Evolutionary conservation across 2,888 invertebrate species (phyloP).

Genomic region (Aphodius granarius): DNA sequence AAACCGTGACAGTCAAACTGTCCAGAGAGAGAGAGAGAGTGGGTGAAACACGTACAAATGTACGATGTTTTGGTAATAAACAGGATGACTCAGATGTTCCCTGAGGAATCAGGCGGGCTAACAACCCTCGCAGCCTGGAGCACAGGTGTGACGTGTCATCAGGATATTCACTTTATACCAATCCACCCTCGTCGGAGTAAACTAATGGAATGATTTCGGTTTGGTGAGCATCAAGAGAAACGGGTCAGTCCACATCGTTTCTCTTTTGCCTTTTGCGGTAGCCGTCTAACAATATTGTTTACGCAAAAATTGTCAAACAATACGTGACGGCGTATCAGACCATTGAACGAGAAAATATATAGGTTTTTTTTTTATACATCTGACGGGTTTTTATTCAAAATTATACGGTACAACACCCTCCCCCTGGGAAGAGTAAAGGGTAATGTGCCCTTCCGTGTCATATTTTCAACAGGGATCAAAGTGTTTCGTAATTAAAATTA

Average conservation of each 20-base stretch:
- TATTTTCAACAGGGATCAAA: neutral
- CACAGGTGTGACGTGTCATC: conserved; percentile 23
- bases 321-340: neutral
- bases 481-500: neutral
- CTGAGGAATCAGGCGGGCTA: neutral
- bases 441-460: neutral
- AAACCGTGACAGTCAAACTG: neutral
- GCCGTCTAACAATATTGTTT: neutral
- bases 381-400: neutral
- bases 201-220: conserved; percentile 17
- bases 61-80: conserved; percentile 5
- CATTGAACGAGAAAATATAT: neutral
- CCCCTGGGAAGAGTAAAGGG: neutral
- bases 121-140: conserved; percentile 14
- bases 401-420: neutral
- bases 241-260: conserved; percentile 11
- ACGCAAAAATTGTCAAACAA: neutral
- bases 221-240: conserved; percentile 7
- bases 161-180: conserved; percentile 16
- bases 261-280: neutral
- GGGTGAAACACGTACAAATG: neutral
- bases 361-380: neutral
- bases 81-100: conserved; percentile 14
- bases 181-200: conserved; percentile 15
- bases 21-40: too few relatives aligned